Conservation (phyloP, 37 sponge, comb jelly and placozoan species). For the Theonella swinhoei region DNA sequence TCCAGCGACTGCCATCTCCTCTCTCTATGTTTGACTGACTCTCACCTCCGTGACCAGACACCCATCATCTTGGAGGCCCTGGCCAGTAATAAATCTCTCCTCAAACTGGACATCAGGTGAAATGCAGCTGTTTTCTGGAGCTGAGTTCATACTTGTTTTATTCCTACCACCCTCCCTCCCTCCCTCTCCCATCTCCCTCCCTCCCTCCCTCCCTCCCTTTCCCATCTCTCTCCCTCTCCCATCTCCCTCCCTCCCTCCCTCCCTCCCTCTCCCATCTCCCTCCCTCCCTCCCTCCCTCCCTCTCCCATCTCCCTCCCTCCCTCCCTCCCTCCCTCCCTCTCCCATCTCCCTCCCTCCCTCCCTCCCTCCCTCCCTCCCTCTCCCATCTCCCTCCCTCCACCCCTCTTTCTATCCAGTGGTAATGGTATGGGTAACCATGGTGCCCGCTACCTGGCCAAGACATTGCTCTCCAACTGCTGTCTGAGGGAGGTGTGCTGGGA, state of each 20-base stretch:
- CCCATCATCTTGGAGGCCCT: constrained; percentile 47
- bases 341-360: not conserved
- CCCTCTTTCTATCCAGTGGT: constrained; percentile 47
- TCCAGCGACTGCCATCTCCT: constrained; percentile 54
- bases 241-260: not conserved
- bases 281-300: not conserved
- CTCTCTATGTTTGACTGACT: constrained; percentile 52
- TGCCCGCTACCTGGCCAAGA: constrained; percentile 49
- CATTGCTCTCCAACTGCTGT: constrained; percentile 31
- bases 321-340: not conserved
- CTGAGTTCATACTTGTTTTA: not conserved
- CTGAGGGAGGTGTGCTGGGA: constrained; percentile 67
- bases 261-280: not conserved
- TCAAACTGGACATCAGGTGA: constrained; percentile 71
- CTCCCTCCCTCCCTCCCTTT: not conserved
- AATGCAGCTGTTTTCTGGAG: not conserved
- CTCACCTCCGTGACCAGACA: constrained; percentile 59
- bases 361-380: not conserved
- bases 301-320: not conserved
- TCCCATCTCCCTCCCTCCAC: not conserved
- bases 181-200: not conserved
- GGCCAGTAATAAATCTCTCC: constrained; percentile 45
- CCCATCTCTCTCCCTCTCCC: not conserved
- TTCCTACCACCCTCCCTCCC: not conserved
- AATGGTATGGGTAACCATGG: constrained; percentile 75